These are phyloP conservation scores for Platichthys flesus DNA, from an alignment of 2,113 vertebrate genomes.

Conservation along the genomic window DNA sequence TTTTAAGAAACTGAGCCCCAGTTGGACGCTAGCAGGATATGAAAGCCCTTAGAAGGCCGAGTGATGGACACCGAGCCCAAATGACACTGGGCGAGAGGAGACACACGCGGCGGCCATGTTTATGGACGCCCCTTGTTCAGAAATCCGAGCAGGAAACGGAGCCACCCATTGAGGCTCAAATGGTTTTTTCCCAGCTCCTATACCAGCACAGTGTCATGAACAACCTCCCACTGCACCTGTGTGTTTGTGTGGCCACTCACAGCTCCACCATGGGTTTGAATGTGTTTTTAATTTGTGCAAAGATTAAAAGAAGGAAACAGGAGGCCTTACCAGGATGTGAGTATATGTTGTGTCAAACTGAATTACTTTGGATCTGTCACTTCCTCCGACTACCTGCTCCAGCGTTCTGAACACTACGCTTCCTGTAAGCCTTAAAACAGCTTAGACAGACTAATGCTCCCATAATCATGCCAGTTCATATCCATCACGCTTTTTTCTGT, in stretches of 20 bases:
- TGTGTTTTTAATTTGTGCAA: slow-evolving; percentile 4
- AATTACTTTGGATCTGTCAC: slow-evolving; percentile 48
- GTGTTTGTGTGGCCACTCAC: slow-evolving; percentile 50
- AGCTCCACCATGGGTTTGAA: slow-evolving; percentile 33
- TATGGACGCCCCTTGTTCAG: slow-evolving; percentile 66
- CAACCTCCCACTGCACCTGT: slow-evolving; percentile 41
- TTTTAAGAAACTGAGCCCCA: slow-evolving; percentile 98
- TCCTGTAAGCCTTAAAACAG: slow-evolving; percentile 53
- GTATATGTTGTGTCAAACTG: slow-evolving; percentile 28
- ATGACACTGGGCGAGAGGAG: slow-evolving; percentile 57
- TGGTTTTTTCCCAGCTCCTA: slow-evolving; percentile 24
- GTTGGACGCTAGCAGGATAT: slow-evolving; percentile 82
- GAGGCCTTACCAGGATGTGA: slow-evolving; percentile 15
- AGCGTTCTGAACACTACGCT: slow-evolving; percentile 29
- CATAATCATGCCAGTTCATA: slow-evolving; percentile 59
- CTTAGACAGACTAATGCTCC: slow-evolving; percentile 56
- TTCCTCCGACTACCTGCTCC: slow-evolving; percentile 28
- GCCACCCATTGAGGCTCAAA: slow-evolving; percentile 37
- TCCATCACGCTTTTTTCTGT: slow-evolving; percentile 51
- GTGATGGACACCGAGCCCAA: slow-evolving; percentile 66
- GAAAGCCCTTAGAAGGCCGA: slow-evolving; percentile 68
- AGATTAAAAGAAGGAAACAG: not conserved
- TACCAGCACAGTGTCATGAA: slow-evolving; percentile 34
- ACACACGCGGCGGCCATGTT: slow-evolving; percentile 61
- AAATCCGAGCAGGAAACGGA: slow-evolving; percentile 62